Conservation (phyloP, 2,888 invertebrate species). For the Eilema depressum region DNA sequence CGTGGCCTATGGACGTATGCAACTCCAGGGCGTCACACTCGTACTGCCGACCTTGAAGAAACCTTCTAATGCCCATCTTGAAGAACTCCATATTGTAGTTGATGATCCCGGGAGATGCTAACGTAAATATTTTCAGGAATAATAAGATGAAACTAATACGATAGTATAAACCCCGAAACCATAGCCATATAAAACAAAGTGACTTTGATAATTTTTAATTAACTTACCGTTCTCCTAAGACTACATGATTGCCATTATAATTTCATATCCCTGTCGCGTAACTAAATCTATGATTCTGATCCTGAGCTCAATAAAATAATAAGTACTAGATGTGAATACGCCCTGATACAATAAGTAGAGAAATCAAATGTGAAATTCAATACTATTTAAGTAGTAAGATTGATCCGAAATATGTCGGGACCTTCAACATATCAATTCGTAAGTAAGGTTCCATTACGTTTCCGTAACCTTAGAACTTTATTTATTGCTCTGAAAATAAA, state of each 20-base stretch:
- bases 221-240: neutral
- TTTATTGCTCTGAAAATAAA: conserved; percentile 24
- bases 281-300: neutral
- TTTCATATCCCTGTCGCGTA: neutral
- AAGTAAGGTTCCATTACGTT: conserved; percentile 22
- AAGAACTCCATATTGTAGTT: too few relatives aligned
- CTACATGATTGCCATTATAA: neutral
- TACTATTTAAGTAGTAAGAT: conserved; percentile 8
- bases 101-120: too few relatives aligned
- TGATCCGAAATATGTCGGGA: conserved; percentile 15
- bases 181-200: too few relatives aligned
- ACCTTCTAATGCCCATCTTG: too few relatives aligned
- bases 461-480: conserved; percentile 23
- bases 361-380: conserved; percentile 8
- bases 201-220: too few relatives aligned
- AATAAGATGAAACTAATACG: too few relatives aligned
- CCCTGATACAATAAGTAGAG: conserved; percentile 1
- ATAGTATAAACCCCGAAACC: too few relatives aligned
- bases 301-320: neutral
- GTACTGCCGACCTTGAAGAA: too few relatives aligned
- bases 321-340: neutral
- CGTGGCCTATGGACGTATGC: too few relatives aligned
- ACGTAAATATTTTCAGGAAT: too few relatives aligned
- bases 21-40: too few relatives aligned
- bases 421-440: conserved; percentile 19